Evolutionary conservation across 2,113 vertebrate species (phyloP), one percentile per base, ranked within the genome.

Genomic region (Mormoops blainvillei): DNA sequence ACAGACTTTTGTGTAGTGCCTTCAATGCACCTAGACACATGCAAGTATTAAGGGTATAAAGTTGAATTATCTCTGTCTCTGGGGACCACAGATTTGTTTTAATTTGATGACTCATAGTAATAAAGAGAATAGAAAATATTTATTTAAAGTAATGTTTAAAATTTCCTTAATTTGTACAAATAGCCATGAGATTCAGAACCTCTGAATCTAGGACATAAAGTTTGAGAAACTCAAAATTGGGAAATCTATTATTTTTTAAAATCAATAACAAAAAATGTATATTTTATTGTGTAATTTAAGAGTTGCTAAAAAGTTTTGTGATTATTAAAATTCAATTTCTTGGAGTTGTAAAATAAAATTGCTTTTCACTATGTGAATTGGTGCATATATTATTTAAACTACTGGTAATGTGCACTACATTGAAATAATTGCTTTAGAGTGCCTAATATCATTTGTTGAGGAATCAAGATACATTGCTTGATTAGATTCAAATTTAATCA

Each of bases 241-340:
- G 61, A 94, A 45, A 28, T n/a, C 4, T 70, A 71, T 11, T 14
- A 48, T 89, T 52, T 0, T 93, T 95, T 43, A 54, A 89, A 90
- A 91, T 70, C 18, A 50, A 9, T 52, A n/a, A 15, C 2, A 81
- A 36, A 92, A 85, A 20, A 91, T 19, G 87, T 43, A 1, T n/a
- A 16, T 92, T 96, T 96, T 76, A 77, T 89, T 90, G 22, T 38
- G 19, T 94, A 26, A 83, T 6, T 2, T 87, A 84, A 48, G 33
- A 95, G 28, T 96, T 96, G 2, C n/a, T 94, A 82, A 89, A 96
- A 94, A 93, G 41, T 96, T 96, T 90, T 87, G 63, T 48, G 50
- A 96, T 82, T 41, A 84, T 97, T 98, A 95, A 96, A 94, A 97
- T 96, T 93, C 48, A 94, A 81, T 61, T 63, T 28, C 24, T 83